These are phyloP conservation scores for Tipula unca DNA, from an alignment of 2,888 invertebrate species.

Conservation along the genomic window DNA sequence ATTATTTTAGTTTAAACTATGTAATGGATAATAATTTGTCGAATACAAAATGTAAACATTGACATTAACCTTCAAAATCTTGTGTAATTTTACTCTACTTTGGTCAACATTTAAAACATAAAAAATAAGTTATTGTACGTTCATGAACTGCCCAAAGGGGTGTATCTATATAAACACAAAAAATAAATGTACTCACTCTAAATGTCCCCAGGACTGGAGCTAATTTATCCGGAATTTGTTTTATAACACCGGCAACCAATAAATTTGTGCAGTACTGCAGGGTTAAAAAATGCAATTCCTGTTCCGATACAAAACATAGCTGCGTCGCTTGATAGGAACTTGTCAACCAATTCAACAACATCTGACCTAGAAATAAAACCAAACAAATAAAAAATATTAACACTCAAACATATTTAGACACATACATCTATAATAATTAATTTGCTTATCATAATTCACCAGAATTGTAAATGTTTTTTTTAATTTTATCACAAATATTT, in stretches of 20 bases:
- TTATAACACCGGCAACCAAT: constrained; percentile 75
- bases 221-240: constrained; percentile 68
- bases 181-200: constrained; percentile 47
- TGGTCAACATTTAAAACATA: too few species aligned
- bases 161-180: neutral
- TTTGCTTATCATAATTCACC: neutral
- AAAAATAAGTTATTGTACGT: too few species aligned
- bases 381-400: neutral
- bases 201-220: constrained; percentile 57
- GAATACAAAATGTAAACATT: too few species aligned
- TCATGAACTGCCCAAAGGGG: neutral
- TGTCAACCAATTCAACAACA: constrained; percentile 83
- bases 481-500: neutral
- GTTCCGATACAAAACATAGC: constrained; percentile 44
- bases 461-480: neutral
- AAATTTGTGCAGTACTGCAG: constrained; percentile 82
- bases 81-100: neutral
- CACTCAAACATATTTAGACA: neutral
- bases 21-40: neutral
- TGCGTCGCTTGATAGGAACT: constrained; percentile 61
- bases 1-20: neutral
- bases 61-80: neutral
- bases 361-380: constrained; percentile 57
- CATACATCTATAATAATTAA: neutral
- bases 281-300: constrained; percentile 67